phyloP scores from a whole-genome alignment of 2,113 vertebrate genomes.

The Chinchilla lanigera region DNA sequence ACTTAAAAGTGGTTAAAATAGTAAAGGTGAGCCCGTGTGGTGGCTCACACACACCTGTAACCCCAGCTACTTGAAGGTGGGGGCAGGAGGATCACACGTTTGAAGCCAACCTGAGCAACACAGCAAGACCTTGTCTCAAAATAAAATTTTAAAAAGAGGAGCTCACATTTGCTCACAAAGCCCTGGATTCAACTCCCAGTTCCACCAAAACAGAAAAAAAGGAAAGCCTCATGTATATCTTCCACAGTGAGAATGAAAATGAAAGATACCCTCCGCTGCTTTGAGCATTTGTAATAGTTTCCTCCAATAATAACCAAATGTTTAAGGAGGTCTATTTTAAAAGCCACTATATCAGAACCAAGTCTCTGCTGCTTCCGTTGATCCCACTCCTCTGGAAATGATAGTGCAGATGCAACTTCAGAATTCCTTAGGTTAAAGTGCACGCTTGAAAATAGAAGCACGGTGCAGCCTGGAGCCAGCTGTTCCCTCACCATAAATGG shows the following conservation, averaged over 20 bases:
- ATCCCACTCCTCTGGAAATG: background rate
- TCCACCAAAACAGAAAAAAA: background rate
- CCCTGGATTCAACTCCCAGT: background rate
- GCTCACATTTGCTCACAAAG: no score
- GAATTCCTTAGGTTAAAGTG: conserved; percentile 58
- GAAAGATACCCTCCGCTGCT: background rate
- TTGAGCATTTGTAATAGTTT: background rate
- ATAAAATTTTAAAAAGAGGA: background rate
- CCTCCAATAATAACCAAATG: background rate
- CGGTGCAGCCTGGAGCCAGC: background rate
- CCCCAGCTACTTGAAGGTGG: background rate
- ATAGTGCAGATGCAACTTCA: background rate
- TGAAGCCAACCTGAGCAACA: background rate
- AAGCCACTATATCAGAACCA: background rate
- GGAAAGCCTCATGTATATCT: background rate
- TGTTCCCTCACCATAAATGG: conserved; percentile 18
- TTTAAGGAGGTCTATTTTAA: background rate
- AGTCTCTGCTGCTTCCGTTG: background rate
- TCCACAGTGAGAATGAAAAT: background rate
- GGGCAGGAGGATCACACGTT: background rate
- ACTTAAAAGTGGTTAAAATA: background rate
- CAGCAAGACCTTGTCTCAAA: background rate
- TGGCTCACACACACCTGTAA: background rate
- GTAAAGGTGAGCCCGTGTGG: no score
- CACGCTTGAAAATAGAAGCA: conserved; percentile 67